Conservation (phyloP, 2,888 invertebrate species). For the Drosophila vallismaia region DNA sequence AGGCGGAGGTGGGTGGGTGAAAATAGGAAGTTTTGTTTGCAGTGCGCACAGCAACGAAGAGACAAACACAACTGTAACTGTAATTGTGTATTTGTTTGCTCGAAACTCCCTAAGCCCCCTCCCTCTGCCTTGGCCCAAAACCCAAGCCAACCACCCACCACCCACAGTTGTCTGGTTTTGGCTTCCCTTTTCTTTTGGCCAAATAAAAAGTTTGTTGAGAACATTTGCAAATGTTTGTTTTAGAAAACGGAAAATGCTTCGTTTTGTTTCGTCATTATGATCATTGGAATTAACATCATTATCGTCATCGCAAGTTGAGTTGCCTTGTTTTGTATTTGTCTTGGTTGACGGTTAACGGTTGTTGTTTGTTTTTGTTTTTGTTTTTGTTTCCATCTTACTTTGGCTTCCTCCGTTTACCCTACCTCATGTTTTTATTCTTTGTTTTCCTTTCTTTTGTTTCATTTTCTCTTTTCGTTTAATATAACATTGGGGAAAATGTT, state of each 20-base stretch:
- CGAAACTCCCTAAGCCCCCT: constrained; percentile 46
- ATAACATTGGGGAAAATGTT: not conserved
- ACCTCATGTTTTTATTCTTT: constrained; percentile 3
- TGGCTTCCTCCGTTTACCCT: constrained; percentile 37
- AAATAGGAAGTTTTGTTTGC: constrained; percentile 51
- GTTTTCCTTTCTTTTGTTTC: not conserved
- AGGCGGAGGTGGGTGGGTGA: constrained; percentile 11
- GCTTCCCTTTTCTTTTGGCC: constrained; percentile 55
- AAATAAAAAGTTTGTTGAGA: constrained; percentile 75
- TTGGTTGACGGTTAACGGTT: constrained; percentile 17
- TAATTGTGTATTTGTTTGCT: constrained; percentile 75
- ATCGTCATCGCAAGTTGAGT: constrained; percentile 24
- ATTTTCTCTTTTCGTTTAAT: not conserved
- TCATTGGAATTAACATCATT: constrained; percentile 44
- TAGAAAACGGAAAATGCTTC: constrained; percentile 75
- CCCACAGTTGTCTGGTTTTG: constrained; percentile 51
- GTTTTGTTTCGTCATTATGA: constrained; percentile 65
- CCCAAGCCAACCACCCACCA: constrained; percentile 4
- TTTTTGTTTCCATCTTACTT: constrained; percentile 29
- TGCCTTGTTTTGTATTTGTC: constrained; percentile 53
- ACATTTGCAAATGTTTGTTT: constrained; percentile 79
- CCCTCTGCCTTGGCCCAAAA: not conserved
- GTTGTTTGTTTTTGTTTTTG: constrained; percentile 6
- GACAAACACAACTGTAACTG: constrained; percentile 55
- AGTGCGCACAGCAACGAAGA: constrained; percentile 42